Conservation (phyloP, 2,888 invertebrate genomes). For the Tromatobia lineatoria region DNA sequence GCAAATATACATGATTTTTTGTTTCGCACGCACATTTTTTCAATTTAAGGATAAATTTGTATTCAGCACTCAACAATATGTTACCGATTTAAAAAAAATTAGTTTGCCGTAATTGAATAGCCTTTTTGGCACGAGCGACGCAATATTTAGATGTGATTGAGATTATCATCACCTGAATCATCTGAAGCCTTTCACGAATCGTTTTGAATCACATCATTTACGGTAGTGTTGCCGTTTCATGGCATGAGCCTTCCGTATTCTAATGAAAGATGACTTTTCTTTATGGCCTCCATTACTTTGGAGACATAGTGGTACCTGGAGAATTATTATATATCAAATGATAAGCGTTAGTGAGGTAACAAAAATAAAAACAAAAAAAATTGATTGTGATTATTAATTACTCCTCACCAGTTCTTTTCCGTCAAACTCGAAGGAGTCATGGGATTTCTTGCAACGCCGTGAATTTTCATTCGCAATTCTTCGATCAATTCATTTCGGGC, state of each 20-base stretch:
- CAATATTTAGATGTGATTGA: slow-evolving; percentile 10
- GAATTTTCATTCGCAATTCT: slow-evolving; percentile 90
- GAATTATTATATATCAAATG: slow-evolving; percentile 51
- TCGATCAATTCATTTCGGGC: slow-evolving; percentile 87
- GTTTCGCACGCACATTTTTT: neutral
- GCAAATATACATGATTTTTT: neutral
- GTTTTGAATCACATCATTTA: slow-evolving; percentile 28
- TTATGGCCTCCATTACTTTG: slow-evolving; percentile 94
- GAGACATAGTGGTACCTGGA: slow-evolving; percentile 91
- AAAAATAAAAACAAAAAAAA: slow-evolving; percentile 11
- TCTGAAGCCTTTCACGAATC: neutral
- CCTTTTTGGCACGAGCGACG: neutral
- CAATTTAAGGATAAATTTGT: neutral
- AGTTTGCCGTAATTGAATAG: neutral
- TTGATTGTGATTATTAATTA: neutral
- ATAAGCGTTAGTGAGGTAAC: slow-evolving; percentile 38
- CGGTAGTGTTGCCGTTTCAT: slow-evolving; percentile 76
- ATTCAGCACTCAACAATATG: neutral
- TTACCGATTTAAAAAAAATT: neutral
- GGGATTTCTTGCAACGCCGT: slow-evolving; percentile 90
- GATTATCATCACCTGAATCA: slow-evolving; percentile 38
- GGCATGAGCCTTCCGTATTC: slow-evolving; percentile 94
- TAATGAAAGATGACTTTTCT: slow-evolving; percentile 93
- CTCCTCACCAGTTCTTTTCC: slow-evolving; percentile 91
- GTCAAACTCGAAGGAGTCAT: slow-evolving; percentile 91